Evolutionary conservation across 2,888 invertebrate species (phyloP), one percentile per base, ranked within the genome.

Genomic region (Brenthis daphne): DNA sequence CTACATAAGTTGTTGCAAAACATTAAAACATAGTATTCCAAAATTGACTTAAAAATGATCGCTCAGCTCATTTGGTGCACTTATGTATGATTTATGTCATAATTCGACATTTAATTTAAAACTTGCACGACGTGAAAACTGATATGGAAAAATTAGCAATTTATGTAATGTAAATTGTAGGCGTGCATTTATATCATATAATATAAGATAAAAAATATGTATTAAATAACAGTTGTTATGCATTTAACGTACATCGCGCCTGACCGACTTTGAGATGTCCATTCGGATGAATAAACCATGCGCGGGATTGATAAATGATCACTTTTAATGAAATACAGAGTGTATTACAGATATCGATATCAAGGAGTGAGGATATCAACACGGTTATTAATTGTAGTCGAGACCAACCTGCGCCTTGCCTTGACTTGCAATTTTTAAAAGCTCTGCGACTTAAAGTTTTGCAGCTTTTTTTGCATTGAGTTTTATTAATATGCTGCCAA

Each of bases 211-310:
- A 29, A n/a, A n/a, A 16, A 43, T 12, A 57, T 13, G 13, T 11
- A 50, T 50, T 29, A 29, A 50, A 3, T 29, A 48, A 2, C 50
- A 60, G 50, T 60, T 50, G 50, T 60, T 12, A 50, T 0, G 29
- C 6, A 50, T 60, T 48, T 29, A 50, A 50, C 50, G 50, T 33
- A 29, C 50, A 50, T 50, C 11, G 50, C 50, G 48, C 16, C 63
- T 43, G 43, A 63, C 53, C 43, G 63, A 63, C 63, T 63, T 63
- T 54, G 63, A 63, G 53, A 63, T 14, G 63, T 63, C 63, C 50
- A 43, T 37, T 54, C 20, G 13, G 33, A 63, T 63, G 53, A 63
- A 63, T 63, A 54, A 63, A 43, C 51, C 63, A 54, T 63, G 53
- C 20, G 12, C 20, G 33, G 37, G 53, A 63, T 54, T 63, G 63